Evolutionary conservation across 2,888 invertebrate species (phyloP), one percentile per base, ranked within the genome.

Genomic region (Clepsis dumicolana): DNA sequence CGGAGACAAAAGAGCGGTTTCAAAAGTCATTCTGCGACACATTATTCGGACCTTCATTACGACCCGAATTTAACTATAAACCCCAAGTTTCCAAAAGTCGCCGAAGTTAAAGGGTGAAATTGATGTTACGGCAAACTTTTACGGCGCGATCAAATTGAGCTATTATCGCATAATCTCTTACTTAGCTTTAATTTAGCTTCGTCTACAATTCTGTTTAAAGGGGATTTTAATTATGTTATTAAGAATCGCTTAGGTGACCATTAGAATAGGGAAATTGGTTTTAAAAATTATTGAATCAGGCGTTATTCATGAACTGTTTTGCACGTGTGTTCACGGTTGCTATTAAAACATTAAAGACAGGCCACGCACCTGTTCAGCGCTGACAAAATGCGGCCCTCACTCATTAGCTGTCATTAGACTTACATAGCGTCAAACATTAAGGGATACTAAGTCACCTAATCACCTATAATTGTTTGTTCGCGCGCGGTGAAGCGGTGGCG

Each of bases 1-100:
- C 56, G 50, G 56, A 68, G 41, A 64, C 68, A 68, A 57, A 68
- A 68, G 59, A 35, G 27, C 41, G 27, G 52, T 68, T 57, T 53
- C 56, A 52, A 71, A 60, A 59, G 64, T 60, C 65, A 69, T 56
- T 38, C 67, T 53, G 64, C 62, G 67, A 61, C 70, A 59, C 57
- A 67, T 62, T 67, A 52, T 63, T 61, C 63, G 67, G 67, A 70
- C 70, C 70, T 62, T 64, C 70, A 72, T 72, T 70, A 72, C 66
- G 32, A 53, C 54, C 67, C 64, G 24, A 68, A 64, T 64, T 62
- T 57, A 60, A 72, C 67, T 62, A 64, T 70, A 64, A 72, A 67
- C 62, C 62, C 66, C 66, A 71, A 64, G 63, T 68, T 52, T 65
- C 50, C 59, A 41, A 53, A 72, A 67, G 65, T 70, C 67, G 57